Percentiles rank a stretch among this genome's conserved stretches.
Evolutionary conservation across 1,140 invertebrate genomes (phyloP).

Genomic region (Olivierus martensii): DNA sequence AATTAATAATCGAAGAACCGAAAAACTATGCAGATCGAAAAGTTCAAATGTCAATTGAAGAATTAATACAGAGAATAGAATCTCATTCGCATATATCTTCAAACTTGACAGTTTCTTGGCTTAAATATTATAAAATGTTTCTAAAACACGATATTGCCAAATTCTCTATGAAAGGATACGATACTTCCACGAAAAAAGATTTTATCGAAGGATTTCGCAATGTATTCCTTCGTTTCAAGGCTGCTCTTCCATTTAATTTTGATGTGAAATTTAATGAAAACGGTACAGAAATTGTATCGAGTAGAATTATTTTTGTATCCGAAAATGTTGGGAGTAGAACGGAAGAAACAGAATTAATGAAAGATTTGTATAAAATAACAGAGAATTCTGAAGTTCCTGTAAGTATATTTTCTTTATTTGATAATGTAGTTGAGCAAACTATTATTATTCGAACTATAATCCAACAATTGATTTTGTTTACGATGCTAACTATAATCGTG

Average conservation of each 20-base stretch:
- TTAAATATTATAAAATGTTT: constrained; percentile 66
- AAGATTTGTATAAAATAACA: constrained; percentile 75
- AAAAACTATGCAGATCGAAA: constrained; percentile 68
- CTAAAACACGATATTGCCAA: constrained; percentile 55
- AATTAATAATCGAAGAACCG: constrained; percentile 71
- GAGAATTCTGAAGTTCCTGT: constrained; percentile 57
- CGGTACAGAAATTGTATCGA: constrained; percentile 56
- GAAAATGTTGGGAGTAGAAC: constrained; percentile 37
- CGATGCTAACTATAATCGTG: constrained; percentile 84
- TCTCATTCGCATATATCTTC: too few species aligned
- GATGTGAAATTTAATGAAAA: constrained; percentile 71
- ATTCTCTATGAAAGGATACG: constrained; percentile 41
- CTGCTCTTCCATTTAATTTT: constrained; percentile 49
- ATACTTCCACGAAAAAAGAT: constrained; percentile 53
- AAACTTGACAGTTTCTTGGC: too few species aligned
- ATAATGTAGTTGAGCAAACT: constrained; percentile 89
- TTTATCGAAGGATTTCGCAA: constrained; percentile 62
- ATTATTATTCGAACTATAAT: constrained; percentile 80
- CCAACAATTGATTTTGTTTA: constrained; percentile 79
- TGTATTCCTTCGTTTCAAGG: constrained; percentile 33
- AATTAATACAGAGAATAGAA: constrained; percentile 60
- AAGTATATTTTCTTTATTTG: constrained; percentile 60
- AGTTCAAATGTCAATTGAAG: constrained; percentile 61
- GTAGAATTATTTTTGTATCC: constrained; percentile 55
- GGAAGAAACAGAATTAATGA: constrained; percentile 73